These are phyloP conservation scores for Pogoniulus pusillus DNA, from an alignment of 2,797 vertebrate genomes.

Conservation along the genomic window DNA sequence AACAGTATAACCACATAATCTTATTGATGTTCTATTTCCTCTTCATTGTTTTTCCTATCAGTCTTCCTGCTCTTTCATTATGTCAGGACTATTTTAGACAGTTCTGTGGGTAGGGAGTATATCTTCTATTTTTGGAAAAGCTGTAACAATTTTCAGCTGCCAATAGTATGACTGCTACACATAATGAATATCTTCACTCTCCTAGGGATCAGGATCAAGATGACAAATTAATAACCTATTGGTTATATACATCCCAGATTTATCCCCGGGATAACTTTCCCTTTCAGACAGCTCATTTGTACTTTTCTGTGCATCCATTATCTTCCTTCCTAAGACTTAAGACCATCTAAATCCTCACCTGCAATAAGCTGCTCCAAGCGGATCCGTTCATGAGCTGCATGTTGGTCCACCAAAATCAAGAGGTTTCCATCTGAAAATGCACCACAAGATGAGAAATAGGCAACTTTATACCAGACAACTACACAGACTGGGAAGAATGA, in stretches of 20 bases:
- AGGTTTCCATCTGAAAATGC: conserved; percentile 84
- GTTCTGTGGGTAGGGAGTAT: not conserved
- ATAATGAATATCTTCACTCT: not conserved
- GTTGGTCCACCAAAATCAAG: conserved; percentile 95
- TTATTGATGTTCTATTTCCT: conserved; percentile 51
- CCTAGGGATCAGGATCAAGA: not conserved
- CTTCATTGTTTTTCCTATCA: conserved; percentile 56
- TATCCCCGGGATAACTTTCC: not conserved
- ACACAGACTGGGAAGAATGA: not conserved
- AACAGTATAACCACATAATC: conserved; percentile 9
- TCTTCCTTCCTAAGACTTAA: not conserved
- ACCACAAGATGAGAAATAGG: not conserved
- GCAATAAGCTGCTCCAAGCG: conserved; percentile 91
- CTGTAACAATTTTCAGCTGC: conserved; percentile 4
- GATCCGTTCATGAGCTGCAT: conserved; percentile 95
- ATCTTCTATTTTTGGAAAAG: conserved; percentile 23
- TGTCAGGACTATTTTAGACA: conserved; percentile 38
- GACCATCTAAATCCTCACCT: conserved; percentile 75
- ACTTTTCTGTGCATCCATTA: not conserved
- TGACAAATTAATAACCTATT: not conserved
- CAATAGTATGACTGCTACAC: not conserved
- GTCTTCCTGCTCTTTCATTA: conserved; percentile 56
- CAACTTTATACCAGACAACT: not conserved
- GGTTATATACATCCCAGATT: not conserved
- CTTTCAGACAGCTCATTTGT: not conserved